Evolutionary conservation across 2,113 vertebrate species (phyloP), one percentile per base, ranked within the genome.

Genomic region (Cololabis saira): DNA sequence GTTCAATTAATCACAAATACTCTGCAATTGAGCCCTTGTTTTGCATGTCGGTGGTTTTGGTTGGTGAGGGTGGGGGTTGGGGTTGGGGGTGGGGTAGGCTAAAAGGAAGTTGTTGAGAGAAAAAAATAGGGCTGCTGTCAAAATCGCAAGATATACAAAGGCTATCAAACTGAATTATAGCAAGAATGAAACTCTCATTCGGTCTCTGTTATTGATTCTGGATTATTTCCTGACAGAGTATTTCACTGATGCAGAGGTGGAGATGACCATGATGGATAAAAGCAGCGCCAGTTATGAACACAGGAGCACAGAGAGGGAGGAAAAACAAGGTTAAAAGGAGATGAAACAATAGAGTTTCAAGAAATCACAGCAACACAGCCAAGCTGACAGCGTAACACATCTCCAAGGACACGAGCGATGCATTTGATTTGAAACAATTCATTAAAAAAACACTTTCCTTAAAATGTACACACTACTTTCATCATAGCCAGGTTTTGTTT

Each of bases 151-250:
- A 50, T 48, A n/a, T 68, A 67, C 59, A 59, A 53, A 44, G 54
- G 75, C 81, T 70, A 82, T 89, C 82, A 87, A 71, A 60, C 81
- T 53, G 84, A 90, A 75, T 87, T 83, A 89, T 81, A 61, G 59
- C 74, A 76, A 45, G 68, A 66, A 58, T 71, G 67, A 57, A 85
- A 67, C 74, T 82, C 72, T 74, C 55, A 61, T 71, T 86, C 80
- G 71, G 76, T 78, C 75, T 63, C 57, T 30, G 48, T 79, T 73
- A 91, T 91, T 80, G 80, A 89, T 89, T 86, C 59, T 47, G 69
- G 74, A 85, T 86, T 54, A 70, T 86, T 88, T 90, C 70, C 70
- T 74, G 51, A 63, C 77, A 62, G 75, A 61, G 64, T 63, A 82
- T 87, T 86, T 88, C 67, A 89, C 63, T 44, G 67, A 44, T 12